Evolutionary conservation across 2,113 vertebrate species (phyloP).

Genomic region (Malaclemys terrapin): DNA sequence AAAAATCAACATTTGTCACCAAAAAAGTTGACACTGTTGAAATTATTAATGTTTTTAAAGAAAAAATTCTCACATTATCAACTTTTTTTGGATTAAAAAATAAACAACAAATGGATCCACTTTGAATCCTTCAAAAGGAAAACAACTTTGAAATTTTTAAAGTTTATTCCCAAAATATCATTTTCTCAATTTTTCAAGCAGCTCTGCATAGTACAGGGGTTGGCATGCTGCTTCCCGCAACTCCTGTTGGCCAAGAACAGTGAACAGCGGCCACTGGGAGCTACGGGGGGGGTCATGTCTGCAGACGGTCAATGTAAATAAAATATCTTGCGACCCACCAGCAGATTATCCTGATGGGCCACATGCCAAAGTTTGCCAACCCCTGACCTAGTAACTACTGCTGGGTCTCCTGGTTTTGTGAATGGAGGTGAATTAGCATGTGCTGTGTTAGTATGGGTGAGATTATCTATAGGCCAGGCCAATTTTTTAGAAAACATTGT

Average conservation of each 20-base stretch:
- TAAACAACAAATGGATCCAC: conserved; percentile 14
- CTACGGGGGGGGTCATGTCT: too few relatives aligned
- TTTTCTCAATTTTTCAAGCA: conserved; percentile 26
- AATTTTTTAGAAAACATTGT: background rate
- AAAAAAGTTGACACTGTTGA: background rate
- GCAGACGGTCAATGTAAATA: too few relatives aligned
- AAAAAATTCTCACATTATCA: background rate
- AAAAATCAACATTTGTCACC: background rate
- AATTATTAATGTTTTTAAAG: background rate
- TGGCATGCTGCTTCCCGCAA: too few relatives aligned
- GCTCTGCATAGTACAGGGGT: background rate
- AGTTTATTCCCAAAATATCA: conserved; percentile 5
- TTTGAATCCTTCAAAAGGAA: conserved; percentile 10
- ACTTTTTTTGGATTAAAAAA: background rate
- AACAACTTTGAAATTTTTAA: background rate
- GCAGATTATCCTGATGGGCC: too few relatives aligned
- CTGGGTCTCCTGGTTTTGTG: background rate
- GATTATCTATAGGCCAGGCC: background rate
- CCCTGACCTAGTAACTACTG: background rate
- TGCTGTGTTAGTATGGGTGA: background rate
- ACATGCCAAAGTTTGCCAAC: too few relatives aligned
- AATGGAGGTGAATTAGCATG: background rate
- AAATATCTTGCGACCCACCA: too few relatives aligned
- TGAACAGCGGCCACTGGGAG: too few relatives aligned
- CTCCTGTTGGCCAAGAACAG: too few relatives aligned